Percentiles rank a stretch among this genome's conserved stretches.
Conservation (phyloP, 2,888 invertebrate genomes). For the Heteromyza rotundicornis region DNA sequence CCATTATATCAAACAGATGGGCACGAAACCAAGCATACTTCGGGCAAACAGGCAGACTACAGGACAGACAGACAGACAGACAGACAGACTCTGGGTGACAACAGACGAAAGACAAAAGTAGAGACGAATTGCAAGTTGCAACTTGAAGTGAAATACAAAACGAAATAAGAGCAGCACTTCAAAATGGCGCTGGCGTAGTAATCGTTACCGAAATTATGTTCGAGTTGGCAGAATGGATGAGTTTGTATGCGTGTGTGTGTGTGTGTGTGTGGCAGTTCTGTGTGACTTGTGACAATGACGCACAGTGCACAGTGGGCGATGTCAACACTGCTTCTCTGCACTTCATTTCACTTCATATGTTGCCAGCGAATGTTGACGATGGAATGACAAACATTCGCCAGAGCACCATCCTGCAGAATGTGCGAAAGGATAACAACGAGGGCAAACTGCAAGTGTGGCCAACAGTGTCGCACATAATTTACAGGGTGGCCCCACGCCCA, state of each 20-base stretch:
- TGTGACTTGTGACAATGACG: slow-evolving; percentile 21
- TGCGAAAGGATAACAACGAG: background rate
- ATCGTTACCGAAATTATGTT: slow-evolving; percentile 12
- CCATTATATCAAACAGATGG: slow-evolving; percentile 38
- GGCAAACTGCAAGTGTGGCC: too few relatives aligned
- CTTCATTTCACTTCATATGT: background rate
- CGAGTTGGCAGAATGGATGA: too few relatives aligned
- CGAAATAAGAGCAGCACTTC: slow-evolving; percentile 15
- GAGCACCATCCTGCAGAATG: background rate
- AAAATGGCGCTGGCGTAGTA: background rate
- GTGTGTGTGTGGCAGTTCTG: slow-evolving; percentile 27
- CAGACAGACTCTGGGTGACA: slow-evolving; percentile 4
- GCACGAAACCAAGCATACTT: background rate
- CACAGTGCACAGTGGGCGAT: background rate
- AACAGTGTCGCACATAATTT: background rate
- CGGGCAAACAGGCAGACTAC: background rate
- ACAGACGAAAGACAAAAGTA: slow-evolving; percentile 10
- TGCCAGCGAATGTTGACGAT: background rate
- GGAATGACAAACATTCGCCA: slow-evolving; percentile 12
- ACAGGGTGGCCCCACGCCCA: background rate
- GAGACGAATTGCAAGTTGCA: slow-evolving; percentile 9
- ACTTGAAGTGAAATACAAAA: slow-evolving; percentile 15
- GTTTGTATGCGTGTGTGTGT: slow-evolving; percentile 25
- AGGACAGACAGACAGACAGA: slow-evolving; percentile 5
- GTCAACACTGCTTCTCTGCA: background rate